Percentiles rank a stretch among this genome's conserved stretches.
These are phyloP conservation scores for Mycogona germanica DNA, from an alignment of 2,888 invertebrate species.

Conservation along the genomic window DNA sequence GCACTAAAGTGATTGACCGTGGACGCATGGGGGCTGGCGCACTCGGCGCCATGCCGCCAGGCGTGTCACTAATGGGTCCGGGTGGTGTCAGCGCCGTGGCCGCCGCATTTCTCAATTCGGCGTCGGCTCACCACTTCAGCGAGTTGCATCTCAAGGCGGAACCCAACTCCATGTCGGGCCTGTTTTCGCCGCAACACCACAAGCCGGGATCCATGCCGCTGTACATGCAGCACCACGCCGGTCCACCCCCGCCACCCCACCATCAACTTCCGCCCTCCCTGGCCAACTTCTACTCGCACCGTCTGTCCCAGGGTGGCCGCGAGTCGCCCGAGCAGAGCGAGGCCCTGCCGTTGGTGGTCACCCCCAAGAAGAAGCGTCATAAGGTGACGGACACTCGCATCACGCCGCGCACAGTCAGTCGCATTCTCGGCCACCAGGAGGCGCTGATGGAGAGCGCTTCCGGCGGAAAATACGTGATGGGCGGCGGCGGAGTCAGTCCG, in stretches of 20 bases:
- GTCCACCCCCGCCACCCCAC: conserved; percentile 18
- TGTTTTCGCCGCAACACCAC: conserved; percentile 19
- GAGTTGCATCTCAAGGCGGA: conserved; percentile 14
- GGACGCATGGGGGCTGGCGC: conserved; percentile 29
- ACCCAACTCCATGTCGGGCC: conserved; percentile 16
- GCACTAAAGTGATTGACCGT: conserved; percentile 58
- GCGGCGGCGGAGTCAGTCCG: conserved; percentile 8
- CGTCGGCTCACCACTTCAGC: background rate
- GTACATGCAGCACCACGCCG: conserved; percentile 28
- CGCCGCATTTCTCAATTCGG: conserved; percentile 5
- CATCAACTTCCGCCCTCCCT: conserved; percentile 16
- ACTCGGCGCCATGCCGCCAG: background rate
- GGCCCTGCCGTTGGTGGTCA: conserved; percentile 86
- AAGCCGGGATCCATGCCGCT: conserved; percentile 20
- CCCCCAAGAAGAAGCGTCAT: conserved; percentile 91
- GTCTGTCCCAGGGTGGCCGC: conserved; percentile 17
- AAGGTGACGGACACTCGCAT: conserved; percentile 85
- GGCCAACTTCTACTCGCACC: conserved; percentile 22
- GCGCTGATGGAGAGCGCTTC: conserved; percentile 32
- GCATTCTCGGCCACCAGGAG: conserved; percentile 44
- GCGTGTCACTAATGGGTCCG: background rate
- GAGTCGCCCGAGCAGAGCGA: conserved; percentile 69
- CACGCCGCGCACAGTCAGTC: conserved; percentile 77
- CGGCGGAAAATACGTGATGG: conserved; percentile 32
- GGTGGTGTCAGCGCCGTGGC: background rate